Base-by-base conservation (phyloP, 2,888 invertebrate species). In the Epinotia brunnichana region DNA sequence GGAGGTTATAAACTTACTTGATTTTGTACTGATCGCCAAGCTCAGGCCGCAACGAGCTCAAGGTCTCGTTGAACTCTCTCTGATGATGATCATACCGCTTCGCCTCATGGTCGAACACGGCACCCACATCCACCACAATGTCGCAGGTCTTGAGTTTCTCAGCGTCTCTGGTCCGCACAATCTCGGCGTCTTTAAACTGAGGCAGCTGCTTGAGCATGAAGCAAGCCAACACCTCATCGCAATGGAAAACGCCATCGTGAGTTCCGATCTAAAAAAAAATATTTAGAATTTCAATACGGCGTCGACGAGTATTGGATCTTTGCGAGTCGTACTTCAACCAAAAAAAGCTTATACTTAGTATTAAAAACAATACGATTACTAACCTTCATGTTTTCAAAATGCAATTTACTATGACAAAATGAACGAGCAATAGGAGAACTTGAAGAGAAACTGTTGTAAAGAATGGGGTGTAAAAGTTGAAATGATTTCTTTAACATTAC, bases 21-120 rank as follows among this genome's bases (percentile, higher is more conserved):
- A 96, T 95, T 75, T 94, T 91, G 81, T 94, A 95, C 62, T 94
- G 91, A 69, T 94, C 92, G 0, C 93, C 94, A 54, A 95, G 78
- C 73, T 95, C 95, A 0, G 96, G 95, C 7, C 91, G 88, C 15
- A 97, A 80, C 0, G 94, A 92, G 74, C 95, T 95, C 54, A 97
- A 89, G 0, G 96, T 95, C 60, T 96, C 95, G 56, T 90, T 89
- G 80, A 97, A 97, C 19, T 94, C 94, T 72, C 95, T 95, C 90
- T 99, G 99, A 87, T 99, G 99, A 87, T 99, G 99, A 87, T 99
- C 99, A 88, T 97, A 99, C 75, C 96, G 94, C 75, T 96, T 95
- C 73, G 86, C 95, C 0, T 91, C 90, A 69, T 96, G 96, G 87
- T 99, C 95, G 87, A 97, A 99, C 17, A 94, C 94, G 0, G 95